These are phyloP conservation scores for Pleuronectes platessa DNA, from an alignment of 2,113 vertebrate species.

Conservation along the genomic window DNA sequence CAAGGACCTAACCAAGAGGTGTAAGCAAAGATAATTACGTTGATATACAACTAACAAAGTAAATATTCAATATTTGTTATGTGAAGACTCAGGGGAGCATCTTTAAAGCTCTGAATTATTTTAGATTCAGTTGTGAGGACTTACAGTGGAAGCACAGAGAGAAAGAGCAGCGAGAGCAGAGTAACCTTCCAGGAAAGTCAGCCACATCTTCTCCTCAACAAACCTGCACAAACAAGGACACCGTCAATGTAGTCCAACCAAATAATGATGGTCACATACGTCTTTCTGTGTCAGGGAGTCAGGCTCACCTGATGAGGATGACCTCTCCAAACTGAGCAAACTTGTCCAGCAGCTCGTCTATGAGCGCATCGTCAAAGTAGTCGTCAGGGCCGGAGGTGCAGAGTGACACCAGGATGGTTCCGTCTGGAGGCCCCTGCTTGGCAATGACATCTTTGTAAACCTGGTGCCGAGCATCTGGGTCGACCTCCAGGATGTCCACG, in stretches of 20 bases:
- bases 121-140: constrained; percentile 30
- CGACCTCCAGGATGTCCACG: constrained; percentile 95
- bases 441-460: constrained; percentile 96
- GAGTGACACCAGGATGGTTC: constrained; percentile 93
- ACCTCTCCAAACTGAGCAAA: constrained; percentile 94
- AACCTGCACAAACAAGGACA: constrained; percentile 84
- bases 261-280: background rate
- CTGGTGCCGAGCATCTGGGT: constrained; percentile 92
- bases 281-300: background rate
- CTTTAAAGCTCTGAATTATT: background rate
- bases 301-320: constrained; percentile 93
- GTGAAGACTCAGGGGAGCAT: constrained; percentile 51
- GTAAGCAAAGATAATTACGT: background rate
- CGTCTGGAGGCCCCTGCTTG: constrained; percentile 94
- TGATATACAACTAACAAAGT: background rate
- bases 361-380: constrained; percentile 93
- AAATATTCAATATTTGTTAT: constrained; percentile 1
- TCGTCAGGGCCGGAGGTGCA: constrained; percentile 88
- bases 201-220: constrained; percentile 99
- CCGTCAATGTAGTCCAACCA: background rate
- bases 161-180: constrained; percentile 91
- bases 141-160: constrained; percentile 92
- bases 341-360: constrained; percentile 95
- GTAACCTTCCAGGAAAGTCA: constrained; percentile 96
- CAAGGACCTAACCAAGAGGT: constrained; percentile 83